phyloP scores from a whole-genome alignment of 2,113 vertebrate genomes.

The Paedocypris sp. region DNA sequence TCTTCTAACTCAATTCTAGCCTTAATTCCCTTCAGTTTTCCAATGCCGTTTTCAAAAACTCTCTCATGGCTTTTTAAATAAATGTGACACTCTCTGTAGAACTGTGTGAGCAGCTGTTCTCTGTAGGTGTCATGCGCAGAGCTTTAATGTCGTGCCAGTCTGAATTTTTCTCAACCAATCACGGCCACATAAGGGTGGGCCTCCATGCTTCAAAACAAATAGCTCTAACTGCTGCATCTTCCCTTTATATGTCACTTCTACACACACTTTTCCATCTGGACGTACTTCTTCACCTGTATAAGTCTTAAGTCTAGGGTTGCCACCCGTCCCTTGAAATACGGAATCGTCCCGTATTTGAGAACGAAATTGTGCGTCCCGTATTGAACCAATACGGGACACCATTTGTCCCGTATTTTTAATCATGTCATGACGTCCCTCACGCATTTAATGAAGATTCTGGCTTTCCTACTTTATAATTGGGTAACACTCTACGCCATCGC shows the following conservation, averaged over 20 bases:
- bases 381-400: too few species aligned
- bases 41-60: constrained; percentile 13
- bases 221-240: not conserved
- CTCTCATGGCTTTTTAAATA: not conserved
- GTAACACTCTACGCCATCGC: too few species aligned
- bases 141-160: not conserved
- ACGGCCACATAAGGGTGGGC: not conserved
- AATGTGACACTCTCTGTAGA: not conserved
- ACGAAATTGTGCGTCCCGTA: too few species aligned
- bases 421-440: too few species aligned
- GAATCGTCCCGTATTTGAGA: too few species aligned
- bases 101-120: too few species aligned
- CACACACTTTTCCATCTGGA: not conserved
- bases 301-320: too few species aligned
- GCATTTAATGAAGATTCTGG: too few species aligned
- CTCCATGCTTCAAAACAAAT: not conserved
- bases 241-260: not conserved
- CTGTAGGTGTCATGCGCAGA: not conserved
- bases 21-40: constrained; percentile 8
- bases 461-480: too few species aligned
- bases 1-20: not conserved
- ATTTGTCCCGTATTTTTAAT: too few species aligned
- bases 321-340: too few species aligned
- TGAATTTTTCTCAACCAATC: constrained; percentile 12
- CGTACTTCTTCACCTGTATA: constrained; percentile 10